Evolutionary conservation across 2,113 vertebrate genomes (phyloP).

Genomic region (Panthera tigris): DNA sequence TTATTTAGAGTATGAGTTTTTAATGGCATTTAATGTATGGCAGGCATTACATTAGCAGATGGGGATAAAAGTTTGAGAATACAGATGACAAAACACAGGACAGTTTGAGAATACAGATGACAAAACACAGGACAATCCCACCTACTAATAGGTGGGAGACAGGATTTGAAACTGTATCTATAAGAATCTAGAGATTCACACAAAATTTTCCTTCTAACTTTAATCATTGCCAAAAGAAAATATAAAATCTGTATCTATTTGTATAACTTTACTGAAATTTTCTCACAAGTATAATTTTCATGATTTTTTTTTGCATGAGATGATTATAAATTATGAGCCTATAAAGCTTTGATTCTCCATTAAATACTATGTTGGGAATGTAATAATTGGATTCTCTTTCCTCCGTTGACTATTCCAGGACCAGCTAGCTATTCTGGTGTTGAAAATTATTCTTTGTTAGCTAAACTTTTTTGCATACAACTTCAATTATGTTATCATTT

Average conservation of each 20-base stretch:
- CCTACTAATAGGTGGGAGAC: not conserved
- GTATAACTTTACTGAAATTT: slow-evolving; percentile 4
- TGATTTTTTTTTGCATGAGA: not conserved
- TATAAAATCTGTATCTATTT: not conserved
- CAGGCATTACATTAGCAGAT: not conserved
- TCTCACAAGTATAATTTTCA: slow-evolving; percentile 36
- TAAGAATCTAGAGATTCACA: slow-evolving; percentile 9
- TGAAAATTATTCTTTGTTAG: slow-evolving; percentile 34
- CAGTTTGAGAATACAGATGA: slow-evolving; percentile 23
- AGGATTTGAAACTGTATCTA: not conserved
- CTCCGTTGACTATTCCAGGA: not conserved
- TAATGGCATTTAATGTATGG: not conserved
- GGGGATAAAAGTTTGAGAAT: slow-evolving; percentile 27
- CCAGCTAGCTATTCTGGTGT: slow-evolving; percentile 14
- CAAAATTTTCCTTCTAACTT: not conserved
- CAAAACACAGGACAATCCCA: not conserved
- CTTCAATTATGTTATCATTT: slow-evolving; percentile 34
- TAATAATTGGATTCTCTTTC: slow-evolving; percentile 39
- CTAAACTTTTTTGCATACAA: not conserved
- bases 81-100: slow-evolving; percentile 2
- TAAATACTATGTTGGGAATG: slow-evolving; percentile 15
- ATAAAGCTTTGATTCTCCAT: not conserved
- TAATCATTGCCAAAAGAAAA: slow-evolving; percentile 28
- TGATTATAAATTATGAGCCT: slow-evolving; percentile 36
- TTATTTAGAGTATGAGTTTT: not conserved